Percentiles rank a stretch among this genome's conserved stretches.
These are phyloP conservation scores for Rhodophaea formosa DNA, from an alignment of 2,888 invertebrate genomes.

Conservation along the genomic window DNA sequence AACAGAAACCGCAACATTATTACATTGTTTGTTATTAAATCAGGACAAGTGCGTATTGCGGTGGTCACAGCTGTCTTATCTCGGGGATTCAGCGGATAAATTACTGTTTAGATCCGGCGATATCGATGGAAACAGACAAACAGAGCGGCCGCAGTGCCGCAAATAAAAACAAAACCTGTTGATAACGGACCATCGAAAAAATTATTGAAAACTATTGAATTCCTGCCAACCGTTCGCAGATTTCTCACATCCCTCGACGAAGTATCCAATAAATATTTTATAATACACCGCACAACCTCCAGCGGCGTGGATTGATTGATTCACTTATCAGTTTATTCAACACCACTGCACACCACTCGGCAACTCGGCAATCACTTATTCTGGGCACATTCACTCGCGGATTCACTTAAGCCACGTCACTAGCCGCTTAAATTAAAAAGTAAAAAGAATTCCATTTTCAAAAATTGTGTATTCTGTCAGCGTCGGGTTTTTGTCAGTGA, in stretches of 20 bases:
- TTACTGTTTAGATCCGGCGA: not conserved
- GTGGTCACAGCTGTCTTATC: too few relatives aligned
- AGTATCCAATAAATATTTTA: conserved; percentile 1
- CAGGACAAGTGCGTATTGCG: too few relatives aligned
- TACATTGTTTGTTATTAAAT: too few relatives aligned
- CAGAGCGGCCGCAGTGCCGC: too few relatives aligned
- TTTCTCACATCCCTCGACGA: not conserved
- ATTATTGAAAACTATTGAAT: not conserved
- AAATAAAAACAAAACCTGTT: not conserved
- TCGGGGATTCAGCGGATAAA: not conserved
- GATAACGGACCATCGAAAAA: not conserved
- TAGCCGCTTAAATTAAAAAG: conserved; percentile 16
- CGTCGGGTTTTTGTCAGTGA: conserved; percentile 19
- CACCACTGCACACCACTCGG: conserved; percentile 17
- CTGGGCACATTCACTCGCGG: not conserved
- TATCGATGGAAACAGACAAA: conserved; percentile 8
- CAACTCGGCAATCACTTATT: conserved; percentile 4
- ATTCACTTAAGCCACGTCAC: conserved; percentile 22
- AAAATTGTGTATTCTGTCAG: conserved; percentile 15
- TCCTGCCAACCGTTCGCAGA: not conserved
- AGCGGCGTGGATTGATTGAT: conserved; percentile 9
- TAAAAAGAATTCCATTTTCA: conserved; percentile 22
- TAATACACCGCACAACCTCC: conserved; percentile 16
- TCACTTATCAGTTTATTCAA: conserved; percentile 15
- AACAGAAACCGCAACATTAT: too few relatives aligned